Evolutionary conservation across 2,888 invertebrate genomes (phyloP), one percentile per base, ranked within the genome.

Genomic region (Ypsolopha scabrella): DNA sequence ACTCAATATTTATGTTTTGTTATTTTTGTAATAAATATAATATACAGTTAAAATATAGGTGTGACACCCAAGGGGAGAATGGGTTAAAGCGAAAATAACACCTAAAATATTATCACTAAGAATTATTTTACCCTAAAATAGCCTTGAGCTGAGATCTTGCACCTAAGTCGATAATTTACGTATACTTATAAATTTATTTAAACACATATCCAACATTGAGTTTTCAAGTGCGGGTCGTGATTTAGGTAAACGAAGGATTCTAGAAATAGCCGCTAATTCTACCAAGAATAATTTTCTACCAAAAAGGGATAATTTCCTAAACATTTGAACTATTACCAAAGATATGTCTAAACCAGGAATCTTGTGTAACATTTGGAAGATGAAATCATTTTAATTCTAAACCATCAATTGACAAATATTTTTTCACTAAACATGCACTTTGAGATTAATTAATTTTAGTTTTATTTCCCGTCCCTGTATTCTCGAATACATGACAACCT

Each of bases 141-240:
- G 81, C 80, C 70, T 86, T 86, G 86, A 85, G 86, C 85, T 83
- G 86, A 86, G 85, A 86, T 86, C 85, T 83, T 75, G 76, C 78
- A 77, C 75, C 69, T 77, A 76, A 72, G 65, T 70, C 61, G 68
- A 66, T 72, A 72, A 73, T 68, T 67, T 66, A 72, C 64, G 63
- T 67, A 67, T 61, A 60, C 51, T 39, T 51, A 38, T 46, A 47
- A 24, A 41, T 43, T 43, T 10, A 14, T 45, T 51, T 45, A 33
- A 51, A 44, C 37, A 38, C 11, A 43, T 14, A 39, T 34, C 41
- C 46, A 47, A 46, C 10, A 51, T 38, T 49, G 8, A 43, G 14
- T 37, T 24, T 24, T 24, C 24, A 36, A 11, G 36, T 47, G 47
- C 47, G 24, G 24, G 41, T 35, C n/a, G 35, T 46, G 33, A 24